phyloP scores from a whole-genome alignment of 2,113 vertebrate genomes.

The Planiliza haematocheilus region DNA sequence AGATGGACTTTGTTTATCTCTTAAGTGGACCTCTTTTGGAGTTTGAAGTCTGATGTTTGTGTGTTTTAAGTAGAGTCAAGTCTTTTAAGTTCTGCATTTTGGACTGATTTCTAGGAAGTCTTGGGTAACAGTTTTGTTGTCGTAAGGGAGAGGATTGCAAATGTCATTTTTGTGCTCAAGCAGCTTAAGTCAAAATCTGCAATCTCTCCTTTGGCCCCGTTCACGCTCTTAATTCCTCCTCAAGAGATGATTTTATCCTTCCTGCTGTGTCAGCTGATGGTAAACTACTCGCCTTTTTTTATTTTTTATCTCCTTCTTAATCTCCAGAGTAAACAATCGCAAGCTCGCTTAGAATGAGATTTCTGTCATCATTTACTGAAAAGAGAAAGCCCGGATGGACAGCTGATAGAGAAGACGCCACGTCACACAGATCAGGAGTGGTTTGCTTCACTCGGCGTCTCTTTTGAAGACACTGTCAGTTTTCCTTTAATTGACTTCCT shows the following conservation, averaged over 20 bases:
- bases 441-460: constrained; percentile 1
- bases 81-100: background rate
- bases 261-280: constrained; percentile 21
- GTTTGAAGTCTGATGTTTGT: background rate
- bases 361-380: constrained; percentile 1
- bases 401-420: background rate
- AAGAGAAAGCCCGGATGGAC: background rate
- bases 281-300: constrained; percentile 29
- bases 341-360: background rate
- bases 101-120: constrained; percentile 60
- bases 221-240: constrained; percentile 56
- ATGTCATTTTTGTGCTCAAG: constrained; percentile 64
- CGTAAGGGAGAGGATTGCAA: constrained; percentile 46
- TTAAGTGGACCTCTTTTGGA: constrained; percentile 12
- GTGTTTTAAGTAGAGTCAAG: background rate
- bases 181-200: constrained; percentile 65
- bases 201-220: constrained; percentile 62
- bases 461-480: constrained; percentile 8
- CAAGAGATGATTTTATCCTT: constrained; percentile 48
- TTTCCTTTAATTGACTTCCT: constrained; percentile 28
- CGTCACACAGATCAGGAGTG: background rate
- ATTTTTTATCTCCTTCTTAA: constrained; percentile 18
- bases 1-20: constrained; percentile 37
- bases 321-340: constrained; percentile 26
- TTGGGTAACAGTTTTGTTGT: constrained; percentile 31